These are phyloP conservation scores for Tubulanus polymorphus DNA, from an alignment of 2,888 invertebrate species.

Conservation along the genomic window DNA sequence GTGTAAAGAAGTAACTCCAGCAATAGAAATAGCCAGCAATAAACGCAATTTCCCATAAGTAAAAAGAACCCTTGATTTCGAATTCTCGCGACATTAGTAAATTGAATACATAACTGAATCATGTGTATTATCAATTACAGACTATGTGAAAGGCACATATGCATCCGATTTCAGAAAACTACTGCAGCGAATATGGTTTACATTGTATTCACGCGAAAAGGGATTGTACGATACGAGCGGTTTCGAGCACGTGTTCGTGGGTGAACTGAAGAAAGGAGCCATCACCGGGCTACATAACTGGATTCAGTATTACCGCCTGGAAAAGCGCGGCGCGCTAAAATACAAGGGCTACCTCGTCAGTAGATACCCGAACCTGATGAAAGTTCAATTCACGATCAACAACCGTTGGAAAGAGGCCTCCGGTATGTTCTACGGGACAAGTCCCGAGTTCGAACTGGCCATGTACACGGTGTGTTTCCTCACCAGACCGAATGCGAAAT, in stretches of 20 bases:
- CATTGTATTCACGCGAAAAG: conserved; percentile 68
- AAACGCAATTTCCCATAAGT: too few relatives aligned
- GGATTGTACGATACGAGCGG: conserved; percentile 77
- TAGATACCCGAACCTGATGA: conserved; percentile 25
- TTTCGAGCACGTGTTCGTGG: conserved; percentile 88
- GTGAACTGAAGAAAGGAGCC: conserved; percentile 70
- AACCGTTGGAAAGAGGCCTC: conserved; percentile 26
- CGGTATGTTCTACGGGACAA: conserved; percentile 53
- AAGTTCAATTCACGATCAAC: conserved; percentile 30
- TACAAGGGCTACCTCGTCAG: conserved; percentile 32
- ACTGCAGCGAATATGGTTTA: conserved; percentile 57
- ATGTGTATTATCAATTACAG: conserved; percentile 5
- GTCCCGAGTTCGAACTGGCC: conserved; percentile 87
- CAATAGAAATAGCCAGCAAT: too few relatives aligned
- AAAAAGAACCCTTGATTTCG: background rate
- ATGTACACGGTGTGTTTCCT: conserved; percentile 84
- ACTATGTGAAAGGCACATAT: conserved; percentile 1
- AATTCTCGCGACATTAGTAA: background rate
- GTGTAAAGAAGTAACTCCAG: too few relatives aligned
- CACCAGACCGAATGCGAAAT: conserved; percentile 68
- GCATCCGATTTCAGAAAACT: conserved; percentile 37
- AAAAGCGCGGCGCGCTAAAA: conserved; percentile 51
- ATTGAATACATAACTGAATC: background rate
- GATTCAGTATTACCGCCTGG: conserved; percentile 78
- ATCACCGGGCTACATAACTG: conserved; percentile 86